Base-by-base conservation (phyloP, 2,797 vertebrate genomes). In the Vespertilio murinus region DNA sequence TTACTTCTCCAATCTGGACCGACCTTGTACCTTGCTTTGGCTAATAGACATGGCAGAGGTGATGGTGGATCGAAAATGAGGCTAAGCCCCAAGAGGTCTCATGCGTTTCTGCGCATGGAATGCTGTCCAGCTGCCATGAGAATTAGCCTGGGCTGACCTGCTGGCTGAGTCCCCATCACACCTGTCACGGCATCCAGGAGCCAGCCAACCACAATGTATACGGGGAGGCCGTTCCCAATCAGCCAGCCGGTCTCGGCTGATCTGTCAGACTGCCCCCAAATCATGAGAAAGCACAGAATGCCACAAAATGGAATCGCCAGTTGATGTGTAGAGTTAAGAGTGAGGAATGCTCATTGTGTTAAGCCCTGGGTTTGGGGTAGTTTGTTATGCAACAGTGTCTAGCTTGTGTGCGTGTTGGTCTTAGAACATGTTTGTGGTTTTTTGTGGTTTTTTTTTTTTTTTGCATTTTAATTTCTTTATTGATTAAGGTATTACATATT, bases 361-460 rank as follows among this genome's bases (percentile, higher is more conserved):
- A 94, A 93, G 54, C 33, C 45, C 40, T 7, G 91, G 33, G 16
- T 85, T 80, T 93, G 77, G 42, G 28, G 9, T 92, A 82, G 47
- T 83, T 90, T 92, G 59, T 75, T 75, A 74, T 84, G n/a, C 14
- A 77, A 23, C 59, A 93, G 6, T 82, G 40, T 78, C 75, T 83
- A 30, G 47, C 14, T 73, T 91, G 5, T 30, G 20, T 30, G 71
- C 33, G 52, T 3, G 30, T 35, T 77, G 61, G 7, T 52, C 40
- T 71, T 75, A 92, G 65, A 54, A 70, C 2, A 42, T 45, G 20
- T 82, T 70, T n/a, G n/a, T n/a, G n/a, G n/a, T n/a, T n/a, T n/a
- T n/a, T n/a, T n/a, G n/a, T n/a, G n/a, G n/a, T n/a, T n/a, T n/a
- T n/a, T n/a, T n/a, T n/a, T n/a, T n/a, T n/a, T n/a, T n/a, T n/a